phyloP scores from a whole-genome alignment of 2,888 invertebrate genomes.

The Rhamnusium bicolor region DNA sequence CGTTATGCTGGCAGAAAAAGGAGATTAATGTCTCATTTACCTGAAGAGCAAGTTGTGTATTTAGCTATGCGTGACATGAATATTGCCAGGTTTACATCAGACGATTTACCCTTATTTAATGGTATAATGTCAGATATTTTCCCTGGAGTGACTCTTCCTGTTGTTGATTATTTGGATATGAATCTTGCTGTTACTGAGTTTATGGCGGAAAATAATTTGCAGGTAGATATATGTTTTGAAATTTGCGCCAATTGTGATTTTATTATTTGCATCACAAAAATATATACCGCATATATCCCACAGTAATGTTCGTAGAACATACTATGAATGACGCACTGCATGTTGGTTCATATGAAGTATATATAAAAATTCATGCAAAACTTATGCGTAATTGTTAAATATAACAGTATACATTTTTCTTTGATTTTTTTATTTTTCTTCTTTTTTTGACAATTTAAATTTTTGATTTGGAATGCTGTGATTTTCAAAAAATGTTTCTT shows the following conservation, averaged over 20 bases:
- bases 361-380: too few relatives aligned
- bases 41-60: conserved; percentile 83
- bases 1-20: conserved; percentile 90
- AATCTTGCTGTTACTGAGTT: conserved; percentile 79
- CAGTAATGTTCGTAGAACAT: too few relatives aligned
- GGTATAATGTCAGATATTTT: conserved; percentile 92
- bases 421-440: too few relatives aligned
- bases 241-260: not conserved
- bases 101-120: conserved; percentile 89
- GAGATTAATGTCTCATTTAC: conserved; percentile 78
- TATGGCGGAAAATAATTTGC: conserved; percentile 71
- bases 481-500: too few relatives aligned
- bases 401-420: too few relatives aligned
- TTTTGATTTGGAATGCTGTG: too few relatives aligned
- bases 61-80: conserved; percentile 95
- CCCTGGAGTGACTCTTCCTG: conserved; percentile 83
- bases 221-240: conserved; percentile 38
- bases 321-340: too few relatives aligned
- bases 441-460: too few relatives aligned
- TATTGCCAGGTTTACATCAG: conserved; percentile 83
- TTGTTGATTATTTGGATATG: conserved; percentile 85
- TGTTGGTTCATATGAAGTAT: too few relatives aligned
- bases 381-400: too few relatives aligned
- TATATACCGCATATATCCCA: too few relatives aligned
- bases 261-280: conserved; percentile 9